These are phyloP conservation scores for Centropristis striata DNA, from an alignment of 2,113 vertebrate species.

Conservation along the genomic window DNA sequence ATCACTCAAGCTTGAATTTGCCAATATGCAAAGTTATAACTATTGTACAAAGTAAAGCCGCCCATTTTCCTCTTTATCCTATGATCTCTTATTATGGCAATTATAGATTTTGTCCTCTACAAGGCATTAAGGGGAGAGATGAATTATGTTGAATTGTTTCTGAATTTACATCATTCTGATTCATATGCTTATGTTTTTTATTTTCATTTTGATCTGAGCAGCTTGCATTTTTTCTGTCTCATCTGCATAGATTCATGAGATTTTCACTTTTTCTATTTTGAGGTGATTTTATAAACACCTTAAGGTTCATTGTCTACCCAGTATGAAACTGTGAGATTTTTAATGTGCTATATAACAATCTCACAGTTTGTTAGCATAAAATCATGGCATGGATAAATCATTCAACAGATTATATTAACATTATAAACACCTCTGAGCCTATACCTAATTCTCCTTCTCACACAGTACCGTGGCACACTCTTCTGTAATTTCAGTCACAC, in stretches of 20 bases:
- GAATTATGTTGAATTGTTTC: neutral
- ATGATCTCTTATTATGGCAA: conserved; percentile 21
- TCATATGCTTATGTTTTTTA: neutral
- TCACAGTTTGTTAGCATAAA: neutral
- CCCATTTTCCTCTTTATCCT: conserved; percentile 1
- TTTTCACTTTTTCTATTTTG: neutral
- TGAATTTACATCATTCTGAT: neutral
- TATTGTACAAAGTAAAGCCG: neutral
- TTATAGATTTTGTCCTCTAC: conserved; percentile 10
- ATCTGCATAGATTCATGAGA: neutral
- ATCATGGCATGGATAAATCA: neutral
- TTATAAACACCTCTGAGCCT: neutral
- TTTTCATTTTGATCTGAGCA: neutral
- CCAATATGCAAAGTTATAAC: no score
- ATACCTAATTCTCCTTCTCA: neutral
- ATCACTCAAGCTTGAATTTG: no score
- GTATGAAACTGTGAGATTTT: neutral
- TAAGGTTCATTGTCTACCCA: neutral
- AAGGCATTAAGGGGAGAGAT: neutral
- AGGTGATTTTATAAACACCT: neutral
- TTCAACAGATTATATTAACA: neutral
- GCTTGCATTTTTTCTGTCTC: neutral
- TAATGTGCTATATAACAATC: neutral
- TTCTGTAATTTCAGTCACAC: no score
- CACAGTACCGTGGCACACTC: neutral